A percentile compares a stretch with the other conserved stretches of the same genome.
These are phyloP conservation scores for Cynocephalus volans DNA, from an alignment of 2,113 vertebrate genomes.

Conservation along the genomic window DNA sequence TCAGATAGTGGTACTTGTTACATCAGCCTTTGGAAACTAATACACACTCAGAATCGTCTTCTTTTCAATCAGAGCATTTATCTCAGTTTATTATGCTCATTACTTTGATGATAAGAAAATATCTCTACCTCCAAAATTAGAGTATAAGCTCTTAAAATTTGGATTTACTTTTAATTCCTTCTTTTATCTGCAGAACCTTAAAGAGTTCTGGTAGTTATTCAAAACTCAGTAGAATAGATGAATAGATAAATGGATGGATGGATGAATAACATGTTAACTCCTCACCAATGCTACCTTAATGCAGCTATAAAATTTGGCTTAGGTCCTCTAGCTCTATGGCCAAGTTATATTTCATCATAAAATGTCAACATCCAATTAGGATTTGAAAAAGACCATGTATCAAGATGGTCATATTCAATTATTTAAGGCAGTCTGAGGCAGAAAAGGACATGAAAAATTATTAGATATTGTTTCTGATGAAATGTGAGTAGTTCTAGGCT, in stretches of 20 bases:
- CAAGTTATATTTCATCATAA: neutral
- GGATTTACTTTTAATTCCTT: neutral
- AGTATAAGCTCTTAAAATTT: neutral
- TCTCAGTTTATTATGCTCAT: neutral
- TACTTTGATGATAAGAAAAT: neutral
- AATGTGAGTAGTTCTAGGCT: neutral
- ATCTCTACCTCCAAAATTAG: neutral
- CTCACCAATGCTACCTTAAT: neutral
- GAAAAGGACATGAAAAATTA: neutral
- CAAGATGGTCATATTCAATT: neutral
- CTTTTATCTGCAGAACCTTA: neutral
- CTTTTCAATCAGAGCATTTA: neutral
- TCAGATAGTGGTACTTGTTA: neutral
- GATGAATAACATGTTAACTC: neutral
- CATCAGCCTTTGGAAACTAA: neutral
- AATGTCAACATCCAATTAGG: neutral
- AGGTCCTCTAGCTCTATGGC: too few relatives aligned
- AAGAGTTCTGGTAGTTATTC: neutral
- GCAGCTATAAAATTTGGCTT: neutral
- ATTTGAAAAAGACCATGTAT: neutral
- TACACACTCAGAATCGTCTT: neutral
- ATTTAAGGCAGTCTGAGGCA: neutral
- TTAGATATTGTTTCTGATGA: neutral
- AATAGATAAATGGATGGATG: neutral
- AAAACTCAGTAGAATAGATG: neutral